A percentile compares a stretch with the other conserved stretches of the same genome.
These are phyloP conservation scores for Theretra japonica DNA, from an alignment of 2,888 invertebrate genomes.

Conservation along the genomic window DNA sequence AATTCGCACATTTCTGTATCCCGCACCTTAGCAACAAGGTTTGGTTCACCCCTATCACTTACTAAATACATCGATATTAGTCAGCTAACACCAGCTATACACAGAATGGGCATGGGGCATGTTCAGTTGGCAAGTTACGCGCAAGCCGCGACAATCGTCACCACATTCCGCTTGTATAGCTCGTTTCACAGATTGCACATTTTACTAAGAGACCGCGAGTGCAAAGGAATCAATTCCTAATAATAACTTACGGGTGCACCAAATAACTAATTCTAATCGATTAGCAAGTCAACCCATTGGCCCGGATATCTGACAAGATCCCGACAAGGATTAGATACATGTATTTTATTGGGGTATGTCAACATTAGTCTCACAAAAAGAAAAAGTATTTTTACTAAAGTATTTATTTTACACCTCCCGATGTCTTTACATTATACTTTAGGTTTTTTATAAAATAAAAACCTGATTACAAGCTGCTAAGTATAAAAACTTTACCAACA, in stretches of 20 bases:
- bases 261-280: slow-evolving; percentile 58
- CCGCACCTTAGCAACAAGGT: slow-evolving; percentile 22
- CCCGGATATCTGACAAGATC: slow-evolving; percentile 3
- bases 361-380: slow-evolving; percentile 59
- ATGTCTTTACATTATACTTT: slow-evolving; percentile 75
- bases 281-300: not conserved
- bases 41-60: slow-evolving; percentile 7
- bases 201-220: slow-evolving; percentile 53
- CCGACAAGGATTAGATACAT: slow-evolving; percentile 45
- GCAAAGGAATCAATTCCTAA: slow-evolving; percentile 68
- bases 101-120: slow-evolving; percentile 30
- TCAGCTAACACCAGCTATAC: slow-evolving; percentile 32
- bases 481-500: slow-evolving; percentile 79
- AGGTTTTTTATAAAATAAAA: slow-evolving; percentile 70
- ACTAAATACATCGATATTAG: slow-evolving; percentile 7
- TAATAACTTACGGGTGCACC: slow-evolving; percentile 66
- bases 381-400: slow-evolving; percentile 73
- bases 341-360: slow-evolving; percentile 55
- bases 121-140: not conserved
- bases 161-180: slow-evolving; percentile 42
- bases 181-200: slow-evolving; percentile 46
- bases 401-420: slow-evolving; percentile 78
- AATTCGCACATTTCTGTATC: slow-evolving; percentile 24
- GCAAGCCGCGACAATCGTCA: slow-evolving; percentile 17
- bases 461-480: slow-evolving; percentile 80